phyloP scores from a whole-genome alignment of 2,113 vertebrate species.

The Corythornis madagascariensis region DNA sequence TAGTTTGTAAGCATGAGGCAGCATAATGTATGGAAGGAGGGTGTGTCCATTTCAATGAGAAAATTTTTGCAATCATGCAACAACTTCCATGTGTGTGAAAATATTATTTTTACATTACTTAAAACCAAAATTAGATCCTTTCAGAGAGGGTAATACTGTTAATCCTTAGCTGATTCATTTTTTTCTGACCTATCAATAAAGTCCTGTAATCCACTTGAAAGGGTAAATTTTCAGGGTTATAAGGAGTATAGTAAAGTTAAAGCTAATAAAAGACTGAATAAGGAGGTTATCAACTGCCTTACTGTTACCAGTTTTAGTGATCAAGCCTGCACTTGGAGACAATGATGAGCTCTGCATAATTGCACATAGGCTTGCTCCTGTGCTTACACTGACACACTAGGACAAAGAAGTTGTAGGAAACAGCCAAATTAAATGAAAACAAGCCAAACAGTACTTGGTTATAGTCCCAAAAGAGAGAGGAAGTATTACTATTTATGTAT shows the following conservation, averaged over 20 bases:
- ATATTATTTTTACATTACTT: not conserved
- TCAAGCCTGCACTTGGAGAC: not conserved
- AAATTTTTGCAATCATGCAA: not conserved
- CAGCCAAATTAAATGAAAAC: not conserved
- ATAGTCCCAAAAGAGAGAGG: not conserved
- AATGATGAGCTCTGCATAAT: not conserved
- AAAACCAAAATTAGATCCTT: not conserved
- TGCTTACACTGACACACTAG: fast-evolving
- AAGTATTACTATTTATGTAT: not conserved
- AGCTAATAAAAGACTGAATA: not conserved
- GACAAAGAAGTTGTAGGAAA: not conserved
- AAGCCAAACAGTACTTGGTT: fast-evolving
- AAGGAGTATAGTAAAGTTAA: not conserved
- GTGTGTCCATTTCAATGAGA: not conserved
- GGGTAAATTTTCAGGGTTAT: not conserved
- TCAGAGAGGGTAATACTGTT: not conserved
- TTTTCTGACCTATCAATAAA: not conserved
- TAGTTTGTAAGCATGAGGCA: not conserved
- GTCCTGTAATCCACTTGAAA: not conserved
- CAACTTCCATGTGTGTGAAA: not conserved
- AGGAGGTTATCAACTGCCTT: not conserved
- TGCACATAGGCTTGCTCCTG: not conserved
- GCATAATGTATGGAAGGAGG: not conserved
- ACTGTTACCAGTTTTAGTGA: not conserved
- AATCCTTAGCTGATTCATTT: not conserved